Base-by-base conservation (phyloP, 2,113 vertebrate species). In the Psittacara wagleri region DNA sequence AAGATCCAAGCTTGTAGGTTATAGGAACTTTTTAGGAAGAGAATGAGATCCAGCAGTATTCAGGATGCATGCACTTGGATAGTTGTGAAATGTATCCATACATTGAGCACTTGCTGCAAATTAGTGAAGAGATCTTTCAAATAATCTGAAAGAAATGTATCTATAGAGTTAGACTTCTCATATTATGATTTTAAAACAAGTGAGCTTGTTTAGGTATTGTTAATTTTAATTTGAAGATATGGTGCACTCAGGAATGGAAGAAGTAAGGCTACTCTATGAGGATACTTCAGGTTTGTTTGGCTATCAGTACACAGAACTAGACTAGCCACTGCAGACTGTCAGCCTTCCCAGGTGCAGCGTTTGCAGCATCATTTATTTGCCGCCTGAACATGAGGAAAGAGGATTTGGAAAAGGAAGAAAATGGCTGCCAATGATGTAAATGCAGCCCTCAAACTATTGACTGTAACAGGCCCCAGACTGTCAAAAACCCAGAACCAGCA, bases 51-150 rank as follows among this genome's bases (percentile, higher is more conserved):
- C 67, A 81, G 61, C 76, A 62, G 59, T 24, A 76, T 90, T 90
- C 48, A 68, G 75, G 83, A 89, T 82, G 59, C 28, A 22, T 25
- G 66, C 39, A 27, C 33, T 92, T 92, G 61, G 74, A 94, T 96
- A 96, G 96, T 22, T 61, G 51, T 92, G 62, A 91, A 85, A 94
- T 89, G 83, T 93, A 86, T 91, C 94, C 85, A 52, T 72, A 61
- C 88, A 41, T 17, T 80, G 55, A 92, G 81, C 51, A 70, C 57
- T 90, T 94, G 72, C 81, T 95, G 70, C 84, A 66, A 88, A 41
- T 43, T 75, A 82, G n/a, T 52, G 62, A 90, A 91, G 93, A 94
- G 74, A 41, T 91, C 83, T 95, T 87, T 82, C 91, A 88, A 83
- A 76, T 92, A 80, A 72, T 69, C 90, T 76, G 69, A 88, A 75